phyloP scores from a whole-genome alignment of 2,888 invertebrate genomes.

The Lepidochitona cinerea region DNA sequence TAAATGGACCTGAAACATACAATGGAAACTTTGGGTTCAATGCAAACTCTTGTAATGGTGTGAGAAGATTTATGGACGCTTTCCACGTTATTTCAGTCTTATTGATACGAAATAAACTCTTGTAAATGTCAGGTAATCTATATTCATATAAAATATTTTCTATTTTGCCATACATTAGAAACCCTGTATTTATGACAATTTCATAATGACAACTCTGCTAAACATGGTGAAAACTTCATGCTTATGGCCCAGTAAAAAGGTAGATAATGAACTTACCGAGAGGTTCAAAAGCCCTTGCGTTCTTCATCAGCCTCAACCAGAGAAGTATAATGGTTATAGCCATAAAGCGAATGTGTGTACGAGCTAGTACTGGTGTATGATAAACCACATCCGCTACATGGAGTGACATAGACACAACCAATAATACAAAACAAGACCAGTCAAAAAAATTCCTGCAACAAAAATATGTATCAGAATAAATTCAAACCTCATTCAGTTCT shows the following conservation, averaged over 20 bases:
- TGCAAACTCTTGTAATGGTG: no score
- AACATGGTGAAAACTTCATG: no score
- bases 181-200: no score
- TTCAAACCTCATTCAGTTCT: neutral
- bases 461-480: neutral
- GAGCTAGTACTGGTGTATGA: conserved; percentile 53
- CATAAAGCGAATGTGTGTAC: conserved; percentile 64
- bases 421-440: conserved; percentile 64
- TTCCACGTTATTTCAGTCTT: no score
- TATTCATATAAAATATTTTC: no score
- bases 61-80: no score
- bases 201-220: no score
- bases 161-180: no score
- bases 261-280: conserved; percentile 61
- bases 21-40: no score
- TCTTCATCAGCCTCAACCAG: conserved; percentile 68
- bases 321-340: conserved; percentile 64
- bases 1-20: conserved; percentile 69
- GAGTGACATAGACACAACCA: conserved; percentile 54
- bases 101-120: no score
- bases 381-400: conserved; percentile 59
- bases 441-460: conserved; percentile 67
- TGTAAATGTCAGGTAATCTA: no score
- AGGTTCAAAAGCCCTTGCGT: conserved; percentile 59
- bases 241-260: no score